Base-by-base conservation (phyloP, 2,888 invertebrate species). In the Rosalia funebris region DNA sequence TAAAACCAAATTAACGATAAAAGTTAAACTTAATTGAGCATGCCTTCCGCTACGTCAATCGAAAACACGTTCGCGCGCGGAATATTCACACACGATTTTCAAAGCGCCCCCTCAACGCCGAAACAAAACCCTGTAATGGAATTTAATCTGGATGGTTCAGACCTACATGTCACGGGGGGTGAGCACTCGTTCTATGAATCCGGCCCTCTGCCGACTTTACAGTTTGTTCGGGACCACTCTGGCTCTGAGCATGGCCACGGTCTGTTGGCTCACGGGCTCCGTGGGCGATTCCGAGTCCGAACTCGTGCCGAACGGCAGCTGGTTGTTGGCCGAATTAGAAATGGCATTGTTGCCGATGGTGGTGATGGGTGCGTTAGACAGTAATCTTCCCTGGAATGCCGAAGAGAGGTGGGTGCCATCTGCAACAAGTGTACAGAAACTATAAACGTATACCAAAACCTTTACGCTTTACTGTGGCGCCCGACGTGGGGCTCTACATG, bases 211-310 rank as follows among this genome's bases (percentile, higher is more conserved):
- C 3, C 25, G 4, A 11, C 34, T n/a, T 66, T 70, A 73, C 32
- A 71, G 73, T 67, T 79, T 76, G 60, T 76, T 79, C 72, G 82
- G 81, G 73, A 82, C 80, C 55, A 82, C 80, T 70, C 80, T 79
- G 42, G 81, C 81, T 56, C 83, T 75, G 60, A 82, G 74, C 71
- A 76, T 71, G 41, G 72, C 72, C 46, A 83, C 79, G 10, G 82
- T 82, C 68, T 82, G 82, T 68, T 82, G 82, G 60, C 80, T 82
- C 11, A 82, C 81, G 1, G 84, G 84, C 68, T 84, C 84, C 9
- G 84, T 84, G 1, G 84, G 84, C 3, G 84, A 84, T 71, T 84
- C 84, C 1, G 84, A 84, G 68, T 84, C 84, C n/a, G 84, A 84
- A 68, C 83, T 83, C 17, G 79, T 81, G 61, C 78, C 79, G 62